Evolutionary conservation across 2,888 invertebrate species (phyloP), one percentile per base, ranked within the genome.

Genomic region (Caenorhabditis wallacei): DNA sequence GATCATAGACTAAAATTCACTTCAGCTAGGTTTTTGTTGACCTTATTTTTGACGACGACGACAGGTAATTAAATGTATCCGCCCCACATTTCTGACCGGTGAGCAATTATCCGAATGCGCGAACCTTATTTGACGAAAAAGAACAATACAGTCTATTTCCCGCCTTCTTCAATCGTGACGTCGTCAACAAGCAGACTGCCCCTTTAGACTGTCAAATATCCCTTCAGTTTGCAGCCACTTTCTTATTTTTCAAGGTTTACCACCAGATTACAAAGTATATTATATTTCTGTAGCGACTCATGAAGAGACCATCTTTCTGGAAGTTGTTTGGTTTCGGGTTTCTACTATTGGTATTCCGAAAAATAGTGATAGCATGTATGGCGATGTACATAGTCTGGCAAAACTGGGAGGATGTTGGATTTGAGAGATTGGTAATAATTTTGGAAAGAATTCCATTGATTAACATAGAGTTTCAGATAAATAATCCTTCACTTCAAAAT

Each of bases 321-420:
- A 78, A 78, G 18, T 24, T 61, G 30, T 69, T 78, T 16, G 78
- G 54, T 2, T 70, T 69, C 24, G 78, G 78, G 0, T 80, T 87
- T 61, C 18, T 85, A 22, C 37, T 85, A 3, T 74, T 89, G 1
- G 75, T 90, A 10, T 24, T 85, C 10, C 68, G 90, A 22, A 90
- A 90, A 75, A 87, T 90, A 24, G 78, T 74, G 16, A 84, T 89
- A 53, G 89, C 90, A 5, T 82, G 85, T 20, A 40, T 82, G 46
- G 86, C 90, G 18, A 90, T 90, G 90, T 71, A 80, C 10, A 84
- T 79, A 26, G 90, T 90, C 1, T 80, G 75, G 48, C 48, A 83
- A 7, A 85, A 87, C 51, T 76, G 81, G 68, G 46, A 82, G 10
- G 80, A 89, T 59, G 88, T 90, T 2, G 57, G 69, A n/a, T 80